A percentile compares a stretch with the other conserved stretches of the same genome.
These are phyloP conservation scores for Origma solitaria DNA, from an alignment of 2,113 vertebrate species.

Conservation along the genomic window DNA sequence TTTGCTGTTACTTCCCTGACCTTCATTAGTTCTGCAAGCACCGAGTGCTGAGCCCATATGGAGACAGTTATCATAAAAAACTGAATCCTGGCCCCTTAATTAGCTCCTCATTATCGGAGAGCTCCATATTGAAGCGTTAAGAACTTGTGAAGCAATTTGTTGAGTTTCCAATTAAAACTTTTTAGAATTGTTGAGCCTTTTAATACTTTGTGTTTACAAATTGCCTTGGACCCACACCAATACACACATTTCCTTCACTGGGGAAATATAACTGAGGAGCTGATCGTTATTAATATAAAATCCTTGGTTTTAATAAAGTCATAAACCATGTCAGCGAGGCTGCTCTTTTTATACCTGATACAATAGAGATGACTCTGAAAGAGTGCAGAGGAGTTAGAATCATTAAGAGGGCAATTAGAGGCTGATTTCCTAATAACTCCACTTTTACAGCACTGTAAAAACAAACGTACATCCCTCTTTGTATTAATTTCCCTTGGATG, in stretches of 20 bases:
- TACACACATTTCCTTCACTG: background rate
- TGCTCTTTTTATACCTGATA: background rate
- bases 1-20: background rate
- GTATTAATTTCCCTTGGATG: background rate
- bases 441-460: background rate
- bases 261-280: background rate
- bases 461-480: background rate
- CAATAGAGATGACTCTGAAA: background rate
- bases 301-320: background rate
- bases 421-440: background rate
- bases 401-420: background rate
- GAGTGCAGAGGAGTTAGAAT: background rate
- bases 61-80: slow-evolving; percentile 13
- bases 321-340: background rate
- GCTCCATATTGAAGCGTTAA: background rate
- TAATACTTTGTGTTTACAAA: slow-evolving; percentile 6
- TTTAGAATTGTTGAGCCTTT: background rate
- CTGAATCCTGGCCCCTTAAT: background rate
- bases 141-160: background rate
- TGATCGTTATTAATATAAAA: background rate
- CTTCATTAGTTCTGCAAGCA: slow-evolving; percentile 29
- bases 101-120: slow-evolving; percentile 16
- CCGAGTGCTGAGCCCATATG: background rate
- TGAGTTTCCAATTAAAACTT: slow-evolving; percentile 17
- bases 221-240: background rate